A percentile compares a stretch with the other conserved stretches of the same genome.
Conservation (phyloP, 2,888 invertebrate species). For the Campoplex capitator region DNA sequence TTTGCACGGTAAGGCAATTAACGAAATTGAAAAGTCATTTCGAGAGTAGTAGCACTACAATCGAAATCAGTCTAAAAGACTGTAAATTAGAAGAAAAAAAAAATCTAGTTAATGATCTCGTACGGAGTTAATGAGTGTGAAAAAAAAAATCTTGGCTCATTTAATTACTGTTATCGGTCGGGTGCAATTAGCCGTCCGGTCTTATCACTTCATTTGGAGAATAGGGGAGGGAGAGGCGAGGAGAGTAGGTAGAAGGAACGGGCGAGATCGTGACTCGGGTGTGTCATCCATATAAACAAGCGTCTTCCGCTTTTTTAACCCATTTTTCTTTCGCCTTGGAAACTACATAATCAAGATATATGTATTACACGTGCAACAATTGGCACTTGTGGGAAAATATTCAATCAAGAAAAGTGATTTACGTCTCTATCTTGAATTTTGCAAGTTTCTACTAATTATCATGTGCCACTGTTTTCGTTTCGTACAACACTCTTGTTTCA, state of each 20-base stretch:
- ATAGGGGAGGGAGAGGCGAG: background rate
- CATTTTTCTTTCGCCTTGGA: slow-evolving; percentile 13
- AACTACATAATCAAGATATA: slow-evolving; percentile 39
- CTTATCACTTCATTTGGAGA: slow-evolving; percentile 29
- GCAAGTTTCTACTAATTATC: background rate
- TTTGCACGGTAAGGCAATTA: slow-evolving; percentile 6
- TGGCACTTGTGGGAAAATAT: slow-evolving; percentile 19
- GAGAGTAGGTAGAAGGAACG: slow-evolving; percentile 1
- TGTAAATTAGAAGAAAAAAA: background rate
- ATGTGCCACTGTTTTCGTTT: background rate
- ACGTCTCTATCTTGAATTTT: slow-evolving; percentile 30
- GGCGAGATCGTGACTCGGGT: slow-evolving; percentile 49
- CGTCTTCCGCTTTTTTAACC: slow-evolving; percentile 19
- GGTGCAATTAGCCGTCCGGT: slow-evolving; percentile 56
- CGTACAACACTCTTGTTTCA: background rate
- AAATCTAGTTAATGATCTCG: slow-evolving; percentile 41
- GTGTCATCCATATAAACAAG: slow-evolving; percentile 38
- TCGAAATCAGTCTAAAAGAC: slow-evolving; percentile 2
- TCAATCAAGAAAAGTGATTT: slow-evolving; percentile 10
- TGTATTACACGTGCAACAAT: slow-evolving; percentile 11
- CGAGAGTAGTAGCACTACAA: slow-evolving; percentile 11
- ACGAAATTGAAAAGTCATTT: slow-evolving; percentile 32
- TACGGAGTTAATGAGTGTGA: slow-evolving; percentile 38
- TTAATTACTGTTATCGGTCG: slow-evolving; percentile 65
- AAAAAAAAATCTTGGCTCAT: slow-evolving; percentile 56